Conservation (phyloP, 2,113 vertebrate genomes). For the Campylomormyrus numenius region DNA sequence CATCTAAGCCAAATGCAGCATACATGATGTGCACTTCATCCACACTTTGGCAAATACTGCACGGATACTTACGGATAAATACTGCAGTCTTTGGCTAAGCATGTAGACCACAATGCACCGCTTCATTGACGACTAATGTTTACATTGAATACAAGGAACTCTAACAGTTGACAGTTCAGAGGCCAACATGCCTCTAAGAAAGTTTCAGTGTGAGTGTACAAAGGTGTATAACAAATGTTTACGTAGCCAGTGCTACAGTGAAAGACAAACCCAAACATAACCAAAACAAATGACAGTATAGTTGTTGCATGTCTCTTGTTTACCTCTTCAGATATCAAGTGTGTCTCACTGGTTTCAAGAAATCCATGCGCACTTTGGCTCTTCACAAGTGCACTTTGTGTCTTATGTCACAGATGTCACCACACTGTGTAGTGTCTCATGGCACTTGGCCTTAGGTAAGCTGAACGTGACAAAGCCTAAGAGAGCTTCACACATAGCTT, state of each 20-base stretch:
- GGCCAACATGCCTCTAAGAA: background rate
- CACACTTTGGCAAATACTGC: background rate
- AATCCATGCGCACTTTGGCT: background rate
- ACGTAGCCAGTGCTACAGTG: background rate
- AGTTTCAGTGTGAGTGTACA: background rate
- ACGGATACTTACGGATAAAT: background rate
- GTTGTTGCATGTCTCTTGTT: background rate
- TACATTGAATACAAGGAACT: background rate
- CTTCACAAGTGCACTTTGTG: background rate
- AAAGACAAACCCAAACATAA: background rate
- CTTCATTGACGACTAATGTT: background rate
- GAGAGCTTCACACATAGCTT: background rate
- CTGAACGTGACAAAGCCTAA: background rate
- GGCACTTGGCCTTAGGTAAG: background rate
- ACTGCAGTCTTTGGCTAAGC: background rate
- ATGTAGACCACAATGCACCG: background rate
- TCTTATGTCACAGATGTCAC: background rate
- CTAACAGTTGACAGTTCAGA: background rate
- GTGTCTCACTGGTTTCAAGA: background rate
- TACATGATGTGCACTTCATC: background rate
- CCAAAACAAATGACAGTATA: background rate
- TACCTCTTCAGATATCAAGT: background rate
- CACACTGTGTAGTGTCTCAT: background rate
- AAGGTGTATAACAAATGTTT: background rate
- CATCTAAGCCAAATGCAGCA: background rate